Conservation (phyloP, 1,140 invertebrate genomes). For the Drosophila ohnishii region DNA sequence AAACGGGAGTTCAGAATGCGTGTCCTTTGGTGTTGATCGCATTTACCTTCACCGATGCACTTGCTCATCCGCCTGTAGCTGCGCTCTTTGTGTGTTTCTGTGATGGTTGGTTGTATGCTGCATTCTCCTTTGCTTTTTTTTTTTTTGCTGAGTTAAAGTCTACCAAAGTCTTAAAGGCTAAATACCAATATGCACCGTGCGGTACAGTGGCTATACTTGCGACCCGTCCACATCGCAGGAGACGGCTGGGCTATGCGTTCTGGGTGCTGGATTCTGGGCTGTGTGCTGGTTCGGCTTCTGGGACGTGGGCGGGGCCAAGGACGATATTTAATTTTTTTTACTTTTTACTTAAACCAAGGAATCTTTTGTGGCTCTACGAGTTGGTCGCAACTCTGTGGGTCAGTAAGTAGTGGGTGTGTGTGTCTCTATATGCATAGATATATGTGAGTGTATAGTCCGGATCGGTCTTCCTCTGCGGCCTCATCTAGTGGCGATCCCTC, state of each 20-base stretch:
- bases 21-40: slow-evolving; percentile 12
- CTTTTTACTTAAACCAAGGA: slow-evolving; percentile 28
- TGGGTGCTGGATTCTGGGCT: slow-evolving; percentile 3
- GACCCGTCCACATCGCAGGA: slow-evolving; percentile 41
- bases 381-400: slow-evolving; percentile 19
- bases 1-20: slow-evolving; percentile 8
- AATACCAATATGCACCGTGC: slow-evolving; percentile 41
- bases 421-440: slow-evolving; percentile 20
- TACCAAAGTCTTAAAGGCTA: slow-evolving; percentile 51
- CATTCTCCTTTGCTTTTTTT: background rate
- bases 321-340: slow-evolving; percentile 4
- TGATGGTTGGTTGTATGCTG: slow-evolving; percentile 12
- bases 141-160: slow-evolving; percentile 33
- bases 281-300: background rate
- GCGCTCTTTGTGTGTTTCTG: slow-evolving; percentile 25
- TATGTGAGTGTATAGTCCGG: slow-evolving; percentile 25
- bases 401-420: slow-evolving; percentile 6
- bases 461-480: background rate
- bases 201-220: slow-evolving; percentile 48
- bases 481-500: slow-evolving; percentile 84
- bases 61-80: slow-evolving; percentile 1
- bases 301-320: background rate
- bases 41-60: slow-evolving; percentile 21
- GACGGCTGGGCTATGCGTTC: slow-evolving; percentile 26
- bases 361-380: slow-evolving; percentile 21